phyloP scores from a whole-genome alignment of 2,888 invertebrate genomes.

The Eupithecia exiguata region DNA sequence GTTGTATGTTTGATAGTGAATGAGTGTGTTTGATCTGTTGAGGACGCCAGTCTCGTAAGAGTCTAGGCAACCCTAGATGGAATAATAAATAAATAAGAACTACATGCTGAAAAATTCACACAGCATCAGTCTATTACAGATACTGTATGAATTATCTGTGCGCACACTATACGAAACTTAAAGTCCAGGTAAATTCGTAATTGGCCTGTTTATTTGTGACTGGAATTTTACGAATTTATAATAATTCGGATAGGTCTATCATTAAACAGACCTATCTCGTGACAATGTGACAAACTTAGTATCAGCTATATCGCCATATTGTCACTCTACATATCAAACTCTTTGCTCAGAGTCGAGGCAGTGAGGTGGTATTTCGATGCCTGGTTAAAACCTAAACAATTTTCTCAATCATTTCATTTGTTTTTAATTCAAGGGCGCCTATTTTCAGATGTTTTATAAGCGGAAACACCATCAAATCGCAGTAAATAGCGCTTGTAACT shows the following conservation, averaged over 20 bases:
- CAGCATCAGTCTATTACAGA: too few relatives aligned
- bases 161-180: too few relatives aligned
- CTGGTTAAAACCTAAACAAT: not conserved
- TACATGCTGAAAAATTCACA: too few relatives aligned
- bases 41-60: too few relatives aligned
- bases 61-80: too few relatives aligned
- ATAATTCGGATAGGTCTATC: not conserved
- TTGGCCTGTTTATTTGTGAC: not conserved
- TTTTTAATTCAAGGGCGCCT: not conserved
- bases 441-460: not conserved
- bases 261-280: not conserved
- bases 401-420: not conserved
- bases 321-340: not conserved
- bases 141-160: too few relatives aligned
- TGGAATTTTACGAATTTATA: not conserved
- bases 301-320: not conserved
- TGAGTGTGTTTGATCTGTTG: too few relatives aligned
- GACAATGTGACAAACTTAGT: not conserved
- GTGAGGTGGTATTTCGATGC: not conserved
- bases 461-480: constrained; percentile 17
- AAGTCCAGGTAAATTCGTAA: not conserved
- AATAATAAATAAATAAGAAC: too few relatives aligned
- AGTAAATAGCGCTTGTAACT: constrained; percentile 15
- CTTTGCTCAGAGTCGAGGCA: not conserved
- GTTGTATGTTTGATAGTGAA: too few relatives aligned